Conservation (phyloP, 2,888 invertebrate genomes). For the Allygus modestus region DNA sequence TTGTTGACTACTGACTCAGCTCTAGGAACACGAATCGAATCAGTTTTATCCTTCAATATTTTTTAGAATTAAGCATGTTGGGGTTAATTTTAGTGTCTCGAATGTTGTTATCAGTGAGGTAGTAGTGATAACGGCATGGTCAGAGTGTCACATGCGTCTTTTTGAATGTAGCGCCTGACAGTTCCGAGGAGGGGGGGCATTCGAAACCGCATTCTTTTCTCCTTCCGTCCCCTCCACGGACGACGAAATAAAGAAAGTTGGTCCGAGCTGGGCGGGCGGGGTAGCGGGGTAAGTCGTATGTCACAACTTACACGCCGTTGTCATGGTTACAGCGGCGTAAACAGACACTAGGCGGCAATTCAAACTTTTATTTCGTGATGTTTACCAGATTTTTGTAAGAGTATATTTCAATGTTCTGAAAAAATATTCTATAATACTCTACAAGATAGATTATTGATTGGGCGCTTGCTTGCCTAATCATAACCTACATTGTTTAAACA, state of each 20-base stretch:
- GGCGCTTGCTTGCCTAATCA: no score
- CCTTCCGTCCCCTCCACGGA: slow-evolving; percentile 56
- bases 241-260: slow-evolving; percentile 65
- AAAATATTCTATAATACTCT: no score
- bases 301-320: slow-evolving; percentile 64
- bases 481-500: no score
- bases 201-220: slow-evolving; percentile 62
- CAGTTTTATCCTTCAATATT: neutral
- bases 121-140: slow-evolving; percentile 54
- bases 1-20: neutral
- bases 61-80: neutral
- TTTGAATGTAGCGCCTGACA: slow-evolving; percentile 64
- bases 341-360: slow-evolving; percentile 50
- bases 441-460: no score
- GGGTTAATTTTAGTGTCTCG: neutral
- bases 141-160: slow-evolving; percentile 63
- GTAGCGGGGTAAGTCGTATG: slow-evolving; percentile 61
- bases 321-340: slow-evolving; percentile 62
- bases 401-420: no score
- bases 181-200: slow-evolving; percentile 47
- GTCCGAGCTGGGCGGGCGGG: slow-evolving; percentile 6
- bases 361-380: slow-evolving; percentile 34
- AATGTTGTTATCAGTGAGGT: slow-evolving; percentile 33
- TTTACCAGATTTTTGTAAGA: slow-evolving; percentile 45
- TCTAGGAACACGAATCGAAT: neutral